phyloP scores from a whole-genome alignment of 2,113 vertebrate genomes.

The Labeo catla region DNA sequence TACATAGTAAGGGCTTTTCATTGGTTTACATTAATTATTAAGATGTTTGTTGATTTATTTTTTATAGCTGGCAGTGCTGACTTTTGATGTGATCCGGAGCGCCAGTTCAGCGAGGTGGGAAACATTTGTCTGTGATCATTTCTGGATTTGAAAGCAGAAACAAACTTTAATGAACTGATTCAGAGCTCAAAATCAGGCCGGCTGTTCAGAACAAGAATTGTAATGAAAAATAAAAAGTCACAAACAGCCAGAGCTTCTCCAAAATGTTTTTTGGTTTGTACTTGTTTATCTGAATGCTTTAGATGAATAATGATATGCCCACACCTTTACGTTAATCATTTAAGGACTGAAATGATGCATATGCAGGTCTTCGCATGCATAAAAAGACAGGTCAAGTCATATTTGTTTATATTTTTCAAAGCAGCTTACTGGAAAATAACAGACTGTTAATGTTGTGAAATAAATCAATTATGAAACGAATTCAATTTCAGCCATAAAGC shows the following conservation, averaged over 20 bases:
- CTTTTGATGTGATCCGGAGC: conserved; percentile 69
- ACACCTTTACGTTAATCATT: neutral
- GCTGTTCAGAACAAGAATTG: neutral
- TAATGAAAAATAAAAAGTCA: neutral
- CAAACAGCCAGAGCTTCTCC: neutral
- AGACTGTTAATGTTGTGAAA: too few relatives aligned
- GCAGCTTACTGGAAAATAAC: neutral
- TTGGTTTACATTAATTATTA: conserved; percentile 67
- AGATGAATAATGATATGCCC: neutral
- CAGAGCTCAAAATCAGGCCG: neutral
- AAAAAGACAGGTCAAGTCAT: neutral
- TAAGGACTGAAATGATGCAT: neutral
- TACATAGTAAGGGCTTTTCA: conserved; percentile 22
- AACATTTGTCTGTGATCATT: neutral
- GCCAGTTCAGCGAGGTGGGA: conserved; percentile 51
- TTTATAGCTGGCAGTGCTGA: conserved; percentile 66
- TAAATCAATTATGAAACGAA: neutral
- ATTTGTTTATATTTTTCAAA: neutral
- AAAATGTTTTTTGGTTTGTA: too few relatives aligned
- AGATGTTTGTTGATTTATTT: conserved; percentile 74
- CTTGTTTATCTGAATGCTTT: neutral
- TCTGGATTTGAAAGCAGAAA: neutral
- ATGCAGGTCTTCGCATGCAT: neutral
- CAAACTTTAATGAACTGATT: conserved; percentile 15
- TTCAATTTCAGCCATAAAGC: neutral